Evolutionary conservation across 2,888 invertebrate species (phyloP).

Genomic region (Trissolcus brochymenae): DNA sequence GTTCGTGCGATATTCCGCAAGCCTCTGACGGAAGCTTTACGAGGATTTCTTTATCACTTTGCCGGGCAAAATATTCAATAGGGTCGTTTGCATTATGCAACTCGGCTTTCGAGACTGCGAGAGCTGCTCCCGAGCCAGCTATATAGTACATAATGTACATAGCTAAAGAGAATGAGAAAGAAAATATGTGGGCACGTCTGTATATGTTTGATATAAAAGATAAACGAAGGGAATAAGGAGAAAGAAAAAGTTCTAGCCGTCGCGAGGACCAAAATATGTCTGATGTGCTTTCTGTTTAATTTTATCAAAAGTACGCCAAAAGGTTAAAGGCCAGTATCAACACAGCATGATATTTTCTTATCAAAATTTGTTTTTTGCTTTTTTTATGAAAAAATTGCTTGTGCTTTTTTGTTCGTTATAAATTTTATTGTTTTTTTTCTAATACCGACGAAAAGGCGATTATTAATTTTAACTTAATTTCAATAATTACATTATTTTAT

Average conservation of each 20-base stretch:
- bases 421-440: no score
- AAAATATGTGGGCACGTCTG: slow-evolving; percentile 36
- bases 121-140: slow-evolving; percentile 45
- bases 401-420: no score
- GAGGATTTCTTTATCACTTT: slow-evolving; percentile 72
- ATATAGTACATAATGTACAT: slow-evolving; percentile 58
- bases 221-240: slow-evolving; percentile 31
- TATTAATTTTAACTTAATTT: no score
- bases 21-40: slow-evolving; percentile 65
- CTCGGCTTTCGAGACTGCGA: slow-evolving; percentile 59
- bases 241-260: neutral
- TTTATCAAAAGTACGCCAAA: no score
- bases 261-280: no score
- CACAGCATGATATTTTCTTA: no score
- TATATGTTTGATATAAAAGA: slow-evolving; percentile 52
- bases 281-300: no score
- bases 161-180: slow-evolving; percentile 55
- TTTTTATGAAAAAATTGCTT: no score
- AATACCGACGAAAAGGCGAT: no score
- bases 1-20: slow-evolving; percentile 64
- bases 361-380: no score
- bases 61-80: slow-evolving; percentile 70
- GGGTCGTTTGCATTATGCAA: slow-evolving; percentile 71
- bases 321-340: no score
- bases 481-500: no score